These are phyloP conservation scores for Aphelocoma coerulescens DNA, from an alignment of 2,113 vertebrate genomes.

Conservation along the genomic window DNA sequence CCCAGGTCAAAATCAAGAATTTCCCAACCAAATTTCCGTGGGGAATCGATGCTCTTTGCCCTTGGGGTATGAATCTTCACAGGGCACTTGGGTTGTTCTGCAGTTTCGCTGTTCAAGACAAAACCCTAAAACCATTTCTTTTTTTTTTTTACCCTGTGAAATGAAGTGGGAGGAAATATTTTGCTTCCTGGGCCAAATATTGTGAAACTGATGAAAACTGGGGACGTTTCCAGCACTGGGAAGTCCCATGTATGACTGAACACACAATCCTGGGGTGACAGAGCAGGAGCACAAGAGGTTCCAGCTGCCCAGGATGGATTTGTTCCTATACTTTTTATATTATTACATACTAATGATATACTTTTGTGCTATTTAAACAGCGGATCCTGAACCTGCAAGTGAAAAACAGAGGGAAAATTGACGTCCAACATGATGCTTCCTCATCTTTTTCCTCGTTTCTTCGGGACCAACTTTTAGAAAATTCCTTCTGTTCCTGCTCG, in stretches of 20 bases:
- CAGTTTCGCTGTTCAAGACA: neutral
- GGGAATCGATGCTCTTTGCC: too few relatives aligned
- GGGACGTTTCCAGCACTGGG: neutral
- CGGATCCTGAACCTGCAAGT: neutral
- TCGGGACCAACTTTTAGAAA: neutral
- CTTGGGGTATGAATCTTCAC: neutral
- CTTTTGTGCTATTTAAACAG: neutral
- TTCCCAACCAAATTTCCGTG: neutral
- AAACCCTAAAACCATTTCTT: fast-evolving
- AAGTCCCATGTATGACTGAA: neutral
- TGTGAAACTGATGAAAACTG: neutral
- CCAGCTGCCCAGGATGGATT: neutral
- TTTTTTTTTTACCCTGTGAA: fast-evolving
- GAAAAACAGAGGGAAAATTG: neutral
- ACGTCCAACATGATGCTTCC: fast-evolving
- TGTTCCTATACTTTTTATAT: neutral
- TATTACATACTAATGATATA: neutral
- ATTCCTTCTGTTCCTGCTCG: neutral
- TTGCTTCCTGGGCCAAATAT: neutral
- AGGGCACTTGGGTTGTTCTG: neutral
- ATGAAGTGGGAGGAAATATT: neutral
- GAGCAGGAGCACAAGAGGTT: neutral
- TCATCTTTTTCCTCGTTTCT: neutral
- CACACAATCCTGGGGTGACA: neutral
- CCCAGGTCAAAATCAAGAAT: neutral